A percentile compares a stretch with the other conserved stretches of the same genome.
Evolutionary conservation across 2,113 vertebrate genomes (phyloP).

Genomic region (Oryzias javanicus): DNA sequence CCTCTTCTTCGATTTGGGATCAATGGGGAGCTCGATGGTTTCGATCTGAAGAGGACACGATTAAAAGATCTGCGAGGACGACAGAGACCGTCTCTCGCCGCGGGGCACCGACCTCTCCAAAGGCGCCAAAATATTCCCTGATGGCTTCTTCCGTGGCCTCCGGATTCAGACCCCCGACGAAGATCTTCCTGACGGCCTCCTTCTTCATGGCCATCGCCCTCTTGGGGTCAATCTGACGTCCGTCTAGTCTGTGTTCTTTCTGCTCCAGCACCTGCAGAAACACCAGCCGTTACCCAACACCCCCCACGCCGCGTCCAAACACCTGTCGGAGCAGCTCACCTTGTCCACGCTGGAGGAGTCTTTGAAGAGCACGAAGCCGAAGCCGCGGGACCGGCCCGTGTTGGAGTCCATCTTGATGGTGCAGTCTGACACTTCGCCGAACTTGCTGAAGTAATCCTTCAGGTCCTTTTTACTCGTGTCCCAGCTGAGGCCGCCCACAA

Average conservation of each 20-base stretch:
- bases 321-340: slow-evolving; percentile 64
- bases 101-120: slow-evolving; percentile 84
- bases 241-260: slow-evolving; percentile 94
- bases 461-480: slow-evolving; percentile 99
- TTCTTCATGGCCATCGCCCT: slow-evolving; percentile 99
- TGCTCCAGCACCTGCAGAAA: slow-evolving; percentile 87
- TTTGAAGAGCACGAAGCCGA: slow-evolving; percentile 98
- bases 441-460: slow-evolving; percentile 98
- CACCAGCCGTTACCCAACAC: not conserved
- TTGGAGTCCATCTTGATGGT: slow-evolving; percentile 98
- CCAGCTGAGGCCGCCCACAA: slow-evolving; percentile 97
- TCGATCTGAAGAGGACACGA: slow-evolving; percentile 82
- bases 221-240: slow-evolving; percentile 95
- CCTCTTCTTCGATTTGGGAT: slow-evolving; percentile 95
- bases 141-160: slow-evolving; percentile 97
- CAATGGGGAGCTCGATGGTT: slow-evolving; percentile 93
- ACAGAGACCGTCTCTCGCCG: not conserved
- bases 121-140: slow-evolving; percentile 91
- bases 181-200: slow-evolving; percentile 96
- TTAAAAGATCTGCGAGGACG: rapidly evolving
- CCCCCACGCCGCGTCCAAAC: not conserved
- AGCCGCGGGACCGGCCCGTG: slow-evolving; percentile 94
- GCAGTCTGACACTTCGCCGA: slow-evolving; percentile 96
- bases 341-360: slow-evolving; percentile 91
- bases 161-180: slow-evolving; percentile 94